Evolutionary conservation across 2,113 vertebrate species (phyloP).

Genomic region (Peromyscus maniculatus): DNA sequence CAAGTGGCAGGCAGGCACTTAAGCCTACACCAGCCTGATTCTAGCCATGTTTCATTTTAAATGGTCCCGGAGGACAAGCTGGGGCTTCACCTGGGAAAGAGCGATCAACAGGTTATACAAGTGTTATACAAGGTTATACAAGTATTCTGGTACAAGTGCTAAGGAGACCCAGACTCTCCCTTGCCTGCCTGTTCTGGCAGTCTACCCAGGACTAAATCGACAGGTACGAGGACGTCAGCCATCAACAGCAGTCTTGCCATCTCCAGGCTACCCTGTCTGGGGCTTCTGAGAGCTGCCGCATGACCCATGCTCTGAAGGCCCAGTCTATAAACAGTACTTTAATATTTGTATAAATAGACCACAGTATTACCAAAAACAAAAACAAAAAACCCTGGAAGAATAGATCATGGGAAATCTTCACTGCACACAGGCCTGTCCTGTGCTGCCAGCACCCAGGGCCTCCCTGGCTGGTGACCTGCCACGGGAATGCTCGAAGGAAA

Average conservation of each 20-base stretch:
- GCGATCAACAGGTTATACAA: neutral
- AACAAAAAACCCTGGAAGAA: slow-evolving; percentile 76
- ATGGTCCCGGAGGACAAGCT: neutral
- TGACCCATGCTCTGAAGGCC: neutral
- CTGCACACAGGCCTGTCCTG: slow-evolving; percentile 69
- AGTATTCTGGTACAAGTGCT: neutral
- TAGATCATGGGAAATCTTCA: slow-evolving; percentile 80
- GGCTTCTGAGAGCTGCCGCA: neutral
- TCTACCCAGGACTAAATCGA: fast-evolving
- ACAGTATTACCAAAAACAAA: slow-evolving; percentile 86
- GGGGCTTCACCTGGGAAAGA: neutral
- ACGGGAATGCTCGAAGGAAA: neutral
- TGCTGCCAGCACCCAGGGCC: neutral
- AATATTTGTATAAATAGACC: slow-evolving; percentile 92
- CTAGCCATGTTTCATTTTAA: neutral
- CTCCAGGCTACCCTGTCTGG: neutral
- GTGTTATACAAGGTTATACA: too few relatives aligned
- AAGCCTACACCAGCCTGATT: neutral
- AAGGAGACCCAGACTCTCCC: neutral
- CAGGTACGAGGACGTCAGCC: neutral
- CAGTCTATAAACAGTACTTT: slow-evolving; percentile 89
- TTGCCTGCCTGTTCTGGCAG: neutral
- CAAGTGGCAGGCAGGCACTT: neutral
- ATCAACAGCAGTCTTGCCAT: fast-evolving
- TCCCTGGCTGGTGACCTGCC: neutral